Base-by-base conservation (phyloP, 1,140 invertebrate species). In the Drosophila paulistorum region DNA sequence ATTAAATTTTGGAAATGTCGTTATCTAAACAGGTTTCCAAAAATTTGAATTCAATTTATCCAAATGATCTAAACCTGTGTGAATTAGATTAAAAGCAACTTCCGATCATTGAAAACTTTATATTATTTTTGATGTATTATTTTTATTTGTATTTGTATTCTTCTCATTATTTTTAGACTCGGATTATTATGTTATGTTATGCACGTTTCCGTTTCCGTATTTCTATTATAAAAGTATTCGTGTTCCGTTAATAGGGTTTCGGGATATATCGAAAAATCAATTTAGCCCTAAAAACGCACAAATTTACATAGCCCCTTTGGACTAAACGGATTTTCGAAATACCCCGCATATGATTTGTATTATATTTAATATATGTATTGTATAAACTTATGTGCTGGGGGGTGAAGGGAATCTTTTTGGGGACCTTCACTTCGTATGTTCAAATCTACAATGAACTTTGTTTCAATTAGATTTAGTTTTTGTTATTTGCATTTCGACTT, bases 321-420 rank as follows among this genome's bases (percentile, higher is more conserved):
- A n/a, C 45, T 51, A 89, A 87, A 87, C 65, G 83, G 69, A 83
- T 69, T 48, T 59, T 54, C 68, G 68, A 67, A 62, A 79, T 85
- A 82, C 64, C 86, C 82, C 76, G 79, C 69, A 67, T 87, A 62
- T 58, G 58, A 66, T 73, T 61, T 67, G 57, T 68, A 82, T 72
- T 73, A 62, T 57, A 66, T 71, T 77, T 77, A 51, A 62, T 79
- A 62, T 79, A 60, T 86, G 81, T 87, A 70, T 83, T 26, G 73
- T 86, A 87, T 87, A 83, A 87, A 86, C 82, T 83, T 86, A 86
- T 86, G 83, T 87, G 83, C 83, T 83, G 83, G 83, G 79, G 57
- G 17, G 39, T 33, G 51, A 55, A 54, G 42, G 35, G 20, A 20
- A 33, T 37, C 33, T 37, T 0, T 35, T 35, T 35, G 9, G 72